Evolutionary conservation across 2,888 invertebrate genomes (phyloP), one percentile per base, ranked within the genome.

Genomic region (Tetheella fluctuosa): DNA sequence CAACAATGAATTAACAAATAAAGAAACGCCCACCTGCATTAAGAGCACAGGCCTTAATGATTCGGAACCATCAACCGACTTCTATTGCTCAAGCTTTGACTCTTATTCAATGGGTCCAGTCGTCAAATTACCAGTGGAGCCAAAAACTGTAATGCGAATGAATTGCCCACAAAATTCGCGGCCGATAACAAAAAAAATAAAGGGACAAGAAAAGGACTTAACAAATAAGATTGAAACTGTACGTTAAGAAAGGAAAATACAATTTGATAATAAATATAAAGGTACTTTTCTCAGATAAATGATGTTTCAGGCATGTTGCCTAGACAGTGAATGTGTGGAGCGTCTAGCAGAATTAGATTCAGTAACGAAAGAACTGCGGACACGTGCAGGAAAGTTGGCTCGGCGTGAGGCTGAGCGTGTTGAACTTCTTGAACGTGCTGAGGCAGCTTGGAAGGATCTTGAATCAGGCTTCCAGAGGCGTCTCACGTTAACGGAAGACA

Each of bases 401-500:
- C 71, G 68, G 10, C 83, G 91, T 0, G 91, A 92, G 61, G 83
- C 86, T 0, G 84, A 87, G 59, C 80, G 91, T 6, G 81, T 83
- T 0, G 84, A 87, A 60, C 68, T 91, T 34, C 69, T 93, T 60
- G 89, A 89, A 63, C 84, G 91, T 5, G 91, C 93, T 0, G 92
- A 92, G 67, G 67, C 73, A 0, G 89, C 92, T 0, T 93, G 93
- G 93, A 81, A 71, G 23, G 90, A 92, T 52, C 79, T 93, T 1
- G 93, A 93, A 68, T 55, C 65, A 0, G 87, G 89, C 13, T 92
- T 87, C 69, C 85, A 87, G 67, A 73, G 87, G 12, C 80, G 89
- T 13, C 74, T 91, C 10, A 28, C 60, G 3, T 67, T 79, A 0
- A 80, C 86, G 2, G 69, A 79, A 20, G 91, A 91, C 61, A 90